phyloP scores from a whole-genome alignment of 2,888 invertebrate species.

The Xestia c-nigrum region DNA sequence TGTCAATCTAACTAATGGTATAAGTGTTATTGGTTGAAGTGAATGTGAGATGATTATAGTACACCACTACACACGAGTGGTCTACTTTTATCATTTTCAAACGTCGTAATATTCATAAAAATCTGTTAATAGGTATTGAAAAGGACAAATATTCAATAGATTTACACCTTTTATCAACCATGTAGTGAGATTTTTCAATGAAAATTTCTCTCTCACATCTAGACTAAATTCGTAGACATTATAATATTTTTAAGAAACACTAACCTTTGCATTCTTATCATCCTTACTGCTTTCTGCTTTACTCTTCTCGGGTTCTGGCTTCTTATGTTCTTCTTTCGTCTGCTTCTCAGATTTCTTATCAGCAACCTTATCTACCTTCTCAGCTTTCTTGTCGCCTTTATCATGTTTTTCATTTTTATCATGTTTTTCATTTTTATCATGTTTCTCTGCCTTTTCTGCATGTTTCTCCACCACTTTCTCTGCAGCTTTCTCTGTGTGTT shows the following conservation, averaged over 20 bases:
- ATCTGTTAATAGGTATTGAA: neutral
- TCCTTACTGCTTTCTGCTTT: constrained; percentile 73
- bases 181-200: neutral
- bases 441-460: constrained; percentile 54
- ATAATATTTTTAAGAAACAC: constrained; percentile 12
- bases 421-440: constrained; percentile 35
- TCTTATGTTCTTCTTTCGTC: constrained; percentile 58
- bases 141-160: neutral
- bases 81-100: neutral
- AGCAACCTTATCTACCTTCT: constrained; percentile 55
- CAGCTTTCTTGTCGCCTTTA: constrained; percentile 49
- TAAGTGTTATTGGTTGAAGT: neutral
- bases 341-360: constrained; percentile 53
- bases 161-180: neutral
- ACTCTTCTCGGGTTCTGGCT: constrained; percentile 65
- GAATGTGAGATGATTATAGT: constrained; percentile 12
- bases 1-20: neutral
- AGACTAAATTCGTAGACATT: no score
- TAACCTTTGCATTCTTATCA: constrained; percentile 80
- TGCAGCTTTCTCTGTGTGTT: constrained; percentile 58
- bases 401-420: constrained; percentile 61
- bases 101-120: neutral
- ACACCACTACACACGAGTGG: neutral
- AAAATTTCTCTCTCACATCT: neutral
- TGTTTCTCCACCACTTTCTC: constrained; percentile 65